Evolutionary conservation across 1,140 invertebrate species (phyloP), one percentile per base, ranked within the genome.

Genomic region (Lycorma delicatula): DNA sequence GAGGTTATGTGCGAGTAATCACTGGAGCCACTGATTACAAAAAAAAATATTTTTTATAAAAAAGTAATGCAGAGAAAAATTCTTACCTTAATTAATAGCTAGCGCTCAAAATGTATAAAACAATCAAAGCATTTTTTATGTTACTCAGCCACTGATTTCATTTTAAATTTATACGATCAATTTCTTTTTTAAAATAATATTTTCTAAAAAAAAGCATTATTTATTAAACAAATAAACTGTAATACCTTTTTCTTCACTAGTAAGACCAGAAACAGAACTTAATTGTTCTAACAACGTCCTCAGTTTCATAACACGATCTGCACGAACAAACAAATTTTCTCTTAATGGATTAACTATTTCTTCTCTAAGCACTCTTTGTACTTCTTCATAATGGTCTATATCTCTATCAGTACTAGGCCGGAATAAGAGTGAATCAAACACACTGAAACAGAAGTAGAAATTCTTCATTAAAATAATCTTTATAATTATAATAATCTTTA

Each of bases 311-410:
- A 98, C 91, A 63, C 91, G 82, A 75, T 96, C 89, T 9, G 93
- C 93, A 64, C 89, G 79, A 16, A 97, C 94, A 77, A 88, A 98
- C 56, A 90, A 76, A 71, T 92, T 86, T 66, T 83, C 86, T 61
- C 95, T 76, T 31, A 98, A 74, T 13, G 94, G 93, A 77, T 97
- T 97, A 3, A 98, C 94, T 64, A 98, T 96, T 72, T 96, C 92
- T 72, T 98, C 93, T 55, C 91, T 80, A 41, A 98, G 74, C 27
- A 97, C 88, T 62, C 84, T 79, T 72, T 96, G 93, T 23, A 87
- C 91, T 76, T 93, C 87, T 64, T 83, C 76, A 72, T 97, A 97
- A 65, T 91, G 81, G 5, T 77, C 73, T 59, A 91, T 89, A 72
- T 97, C 93, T 74, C 86, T 77, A 7, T 74, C 64, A 56, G 78